These are phyloP conservation scores for Urocyon cinereoargenteus DNA, from an alignment of 2,797 vertebrate genomes.

Conservation along the genomic window DNA sequence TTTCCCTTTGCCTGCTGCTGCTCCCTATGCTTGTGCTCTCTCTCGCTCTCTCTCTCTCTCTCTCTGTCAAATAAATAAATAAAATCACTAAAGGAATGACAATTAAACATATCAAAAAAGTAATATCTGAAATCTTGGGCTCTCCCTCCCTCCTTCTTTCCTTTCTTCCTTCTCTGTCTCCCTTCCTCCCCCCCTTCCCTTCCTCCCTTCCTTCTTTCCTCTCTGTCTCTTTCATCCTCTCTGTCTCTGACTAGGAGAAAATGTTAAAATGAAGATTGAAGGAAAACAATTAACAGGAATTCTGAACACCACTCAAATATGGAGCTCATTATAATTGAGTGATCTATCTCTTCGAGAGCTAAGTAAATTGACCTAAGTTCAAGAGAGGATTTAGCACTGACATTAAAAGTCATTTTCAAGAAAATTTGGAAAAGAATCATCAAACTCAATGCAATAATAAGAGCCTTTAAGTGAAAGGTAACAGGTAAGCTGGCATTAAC, in stretches of 20 bases:
- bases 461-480: neutral
- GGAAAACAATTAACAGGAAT: conserved; percentile 16
- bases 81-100: neutral
- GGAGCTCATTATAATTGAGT: conserved; percentile 40
- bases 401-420: conserved; percentile 82
- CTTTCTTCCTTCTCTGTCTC: neutral
- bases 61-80: too few relatives aligned
- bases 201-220: neutral
- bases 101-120: conserved; percentile 51
- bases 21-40: too few relatives aligned
- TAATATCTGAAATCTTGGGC: conserved; percentile 35
- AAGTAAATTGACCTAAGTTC: conserved; percentile 77
- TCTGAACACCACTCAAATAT: conserved; percentile 62
- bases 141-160: fast-evolving
- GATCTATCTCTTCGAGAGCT: conserved; percentile 65
- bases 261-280: conserved; percentile 49
- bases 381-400: conserved; percentile 80
- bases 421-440: conserved; percentile 55
- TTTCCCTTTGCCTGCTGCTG: too few relatives aligned
- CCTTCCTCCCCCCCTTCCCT: neutral
- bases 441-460: neutral
- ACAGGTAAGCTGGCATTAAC: neutral
- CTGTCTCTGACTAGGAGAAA: neutral
- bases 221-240: neutral
- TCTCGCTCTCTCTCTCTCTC: too few relatives aligned